phyloP scores from a whole-genome alignment of 2,888 invertebrate species.

The Lobophora halterata region DNA sequence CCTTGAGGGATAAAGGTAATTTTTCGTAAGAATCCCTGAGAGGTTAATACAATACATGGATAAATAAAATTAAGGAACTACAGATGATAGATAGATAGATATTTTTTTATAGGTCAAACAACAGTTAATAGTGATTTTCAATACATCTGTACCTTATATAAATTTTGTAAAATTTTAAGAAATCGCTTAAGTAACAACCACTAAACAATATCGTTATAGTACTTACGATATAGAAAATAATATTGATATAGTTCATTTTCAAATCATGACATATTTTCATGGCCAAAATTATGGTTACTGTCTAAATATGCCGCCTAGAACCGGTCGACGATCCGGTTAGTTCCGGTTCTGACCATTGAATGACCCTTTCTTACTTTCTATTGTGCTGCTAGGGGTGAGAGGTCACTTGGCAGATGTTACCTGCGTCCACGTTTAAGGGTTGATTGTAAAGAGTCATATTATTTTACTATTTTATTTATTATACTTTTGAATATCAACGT shows the following conservation, averaged over 20 bases:
- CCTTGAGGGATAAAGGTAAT: too few species aligned
- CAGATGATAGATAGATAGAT: too few species aligned
- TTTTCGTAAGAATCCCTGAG: too few species aligned
- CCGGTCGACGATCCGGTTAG: conserved; percentile 45
- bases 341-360: conserved; percentile 64
- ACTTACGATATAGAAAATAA: too few species aligned
- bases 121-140: too few species aligned
- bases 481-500: conserved; percentile 1
- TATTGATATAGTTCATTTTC: conserved; percentile 5
- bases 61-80: too few species aligned
- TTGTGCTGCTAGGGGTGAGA: conserved; percentile 51
- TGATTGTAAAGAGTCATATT: conserved; percentile 11
- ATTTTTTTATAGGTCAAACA: too few species aligned
- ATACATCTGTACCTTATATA: too few species aligned
- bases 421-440: conserved; percentile 14
- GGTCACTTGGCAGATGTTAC: conserved; percentile 60
- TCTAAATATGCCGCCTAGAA: conserved; percentile 35
- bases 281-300: conserved; percentile 31
- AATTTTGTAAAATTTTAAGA: conserved; percentile 1
- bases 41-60: too few species aligned
- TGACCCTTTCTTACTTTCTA: conserved; percentile 65
- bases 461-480: conserved; percentile 5
- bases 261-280: too few species aligned
- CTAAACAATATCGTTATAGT: too few species aligned
- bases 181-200: conserved; percentile 6